Conservation (phyloP, 2,797 vertebrate species). For the Peromyscus eremicus region DNA sequence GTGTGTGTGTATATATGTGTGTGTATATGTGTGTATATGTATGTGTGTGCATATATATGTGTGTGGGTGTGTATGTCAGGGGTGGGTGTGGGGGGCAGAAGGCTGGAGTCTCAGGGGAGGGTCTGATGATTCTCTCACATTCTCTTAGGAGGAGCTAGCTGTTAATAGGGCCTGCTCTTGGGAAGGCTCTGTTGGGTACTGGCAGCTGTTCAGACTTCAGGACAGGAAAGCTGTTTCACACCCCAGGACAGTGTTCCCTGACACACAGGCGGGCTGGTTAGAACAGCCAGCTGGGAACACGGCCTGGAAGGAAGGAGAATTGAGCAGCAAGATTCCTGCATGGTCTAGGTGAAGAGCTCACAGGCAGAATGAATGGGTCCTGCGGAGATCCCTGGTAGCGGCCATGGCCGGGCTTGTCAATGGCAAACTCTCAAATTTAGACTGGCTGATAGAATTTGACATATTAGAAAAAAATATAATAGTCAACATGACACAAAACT, state of each 20-base stretch:
- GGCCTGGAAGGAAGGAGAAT: neutral
- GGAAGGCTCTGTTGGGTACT: neutral
- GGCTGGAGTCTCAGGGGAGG: neutral
- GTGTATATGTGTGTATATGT: too few species aligned
- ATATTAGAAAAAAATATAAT: neutral
- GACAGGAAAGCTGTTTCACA: neutral
- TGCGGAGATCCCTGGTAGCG: neutral
- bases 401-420: neutral
- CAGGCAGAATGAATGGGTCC: neutral
- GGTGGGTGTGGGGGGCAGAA: neutral
- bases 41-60: too few species aligned
- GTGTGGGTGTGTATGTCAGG: too few species aligned
- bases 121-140: neutral
- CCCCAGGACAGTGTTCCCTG: neutral
- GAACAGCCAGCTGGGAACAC: neutral
- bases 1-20: too few species aligned
- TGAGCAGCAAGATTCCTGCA: neutral
- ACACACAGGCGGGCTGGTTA: neutral
- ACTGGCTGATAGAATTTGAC: neutral
- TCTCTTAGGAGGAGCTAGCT: neutral
- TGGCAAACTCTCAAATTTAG: neutral
- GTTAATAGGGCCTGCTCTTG: neutral
- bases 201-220: neutral
- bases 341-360: neutral
- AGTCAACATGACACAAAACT: neutral